Conservation (phyloP, 2,888 invertebrate species). For the Standfussiana lucernea region DNA sequence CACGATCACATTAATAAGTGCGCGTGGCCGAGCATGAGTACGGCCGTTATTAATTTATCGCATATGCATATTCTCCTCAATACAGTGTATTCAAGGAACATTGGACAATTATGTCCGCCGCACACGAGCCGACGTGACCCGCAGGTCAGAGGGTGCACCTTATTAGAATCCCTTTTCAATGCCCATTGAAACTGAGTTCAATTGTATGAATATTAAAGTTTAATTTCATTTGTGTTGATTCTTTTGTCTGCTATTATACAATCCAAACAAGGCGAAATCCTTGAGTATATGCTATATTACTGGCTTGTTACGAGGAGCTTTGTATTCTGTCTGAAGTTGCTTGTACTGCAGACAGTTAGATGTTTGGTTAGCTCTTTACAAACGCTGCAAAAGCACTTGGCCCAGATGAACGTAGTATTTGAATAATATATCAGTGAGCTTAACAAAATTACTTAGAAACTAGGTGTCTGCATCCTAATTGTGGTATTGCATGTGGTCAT, state of each 20-base stretch:
- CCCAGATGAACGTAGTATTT: constrained; percentile 38
- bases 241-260: constrained; percentile 57
- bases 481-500: constrained; percentile 51
- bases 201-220: constrained; percentile 63
- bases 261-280: constrained; percentile 71
- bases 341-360: constrained; percentile 29
- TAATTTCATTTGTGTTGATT: constrained; percentile 55
- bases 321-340: constrained; percentile 29
- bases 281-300: constrained; percentile 62
- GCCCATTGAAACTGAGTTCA: constrained; percentile 54
- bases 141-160: constrained; percentile 76
- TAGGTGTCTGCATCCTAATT: constrained; percentile 38
- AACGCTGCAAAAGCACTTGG: constrained; percentile 49
- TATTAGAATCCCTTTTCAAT: constrained; percentile 68
- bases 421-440: constrained; percentile 46
- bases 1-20: constrained; percentile 60
- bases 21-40: constrained; percentile 59
- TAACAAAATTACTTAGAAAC: constrained; percentile 37
- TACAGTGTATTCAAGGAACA: constrained; percentile 44
- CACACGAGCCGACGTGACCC: constrained; percentile 74
- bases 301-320: constrained; percentile 45
- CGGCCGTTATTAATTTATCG: constrained; percentile 68
- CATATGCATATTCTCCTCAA: constrained; percentile 49
- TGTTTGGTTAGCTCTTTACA: constrained; percentile 59
- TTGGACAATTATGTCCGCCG: constrained; percentile 70